phyloP scores from a whole-genome alignment of 2,113 vertebrate species.

The Trichomycterus rosablanca region DNA sequence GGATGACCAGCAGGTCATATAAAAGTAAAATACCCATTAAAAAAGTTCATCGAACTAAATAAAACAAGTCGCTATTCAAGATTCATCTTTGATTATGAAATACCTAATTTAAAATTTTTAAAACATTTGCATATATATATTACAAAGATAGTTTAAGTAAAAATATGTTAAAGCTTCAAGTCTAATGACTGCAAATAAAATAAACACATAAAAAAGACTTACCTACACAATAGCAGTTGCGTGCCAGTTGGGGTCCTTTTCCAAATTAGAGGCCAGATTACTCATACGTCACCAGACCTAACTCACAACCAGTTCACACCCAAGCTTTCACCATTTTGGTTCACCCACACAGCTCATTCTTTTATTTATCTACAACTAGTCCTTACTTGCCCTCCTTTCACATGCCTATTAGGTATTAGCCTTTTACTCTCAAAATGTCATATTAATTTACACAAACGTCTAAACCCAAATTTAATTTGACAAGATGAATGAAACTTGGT shows the following conservation, averaged over 20 bases:
- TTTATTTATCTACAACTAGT: neutral
- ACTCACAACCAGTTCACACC: slow-evolving; percentile 26
- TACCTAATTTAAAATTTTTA: too few species aligned
- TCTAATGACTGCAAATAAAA: too few species aligned
- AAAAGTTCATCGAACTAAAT: too few species aligned
- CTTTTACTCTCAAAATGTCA: neutral
- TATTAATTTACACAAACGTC: too few species aligned
- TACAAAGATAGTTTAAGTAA: too few species aligned
- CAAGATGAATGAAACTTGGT: neutral
- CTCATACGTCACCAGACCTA: slow-evolving; percentile 11
- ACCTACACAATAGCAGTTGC: slow-evolving; percentile 17
- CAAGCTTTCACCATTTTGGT: slow-evolving; percentile 15
- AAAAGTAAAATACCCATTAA: neutral
- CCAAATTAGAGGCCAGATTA: slow-evolving; percentile 10
- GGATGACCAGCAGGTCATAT: neutral
- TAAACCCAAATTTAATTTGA: too few species aligned
- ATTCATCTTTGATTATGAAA: too few species aligned
- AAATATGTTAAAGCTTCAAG: too few species aligned
- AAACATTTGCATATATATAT: too few species aligned
- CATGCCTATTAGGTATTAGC: neutral
- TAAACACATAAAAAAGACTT: slow-evolving; percentile 7
- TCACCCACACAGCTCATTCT: neutral
- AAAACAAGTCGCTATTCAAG: too few species aligned
- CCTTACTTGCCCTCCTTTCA: neutral
- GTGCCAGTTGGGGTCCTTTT: slow-evolving; percentile 1